Evolutionary conservation across 2,888 invertebrate species (phyloP), one percentile per base, ranked within the genome.

Genomic region (Orthonychiurus folsomi): DNA sequence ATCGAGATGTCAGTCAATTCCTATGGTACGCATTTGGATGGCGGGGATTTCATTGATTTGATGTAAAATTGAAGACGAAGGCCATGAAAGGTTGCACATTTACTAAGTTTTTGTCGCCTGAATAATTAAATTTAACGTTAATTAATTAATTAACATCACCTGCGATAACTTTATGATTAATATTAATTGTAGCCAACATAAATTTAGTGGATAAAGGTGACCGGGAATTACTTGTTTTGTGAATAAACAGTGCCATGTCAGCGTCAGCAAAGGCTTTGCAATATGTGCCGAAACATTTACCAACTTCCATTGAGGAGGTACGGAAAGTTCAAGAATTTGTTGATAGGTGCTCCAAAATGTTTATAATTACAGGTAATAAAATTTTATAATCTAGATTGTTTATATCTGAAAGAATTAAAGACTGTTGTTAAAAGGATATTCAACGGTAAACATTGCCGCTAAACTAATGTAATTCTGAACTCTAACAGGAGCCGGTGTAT

Each of bases 401-500:
- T 3, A 28, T 15, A 50, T 50, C 21, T 47, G 25, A 53, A 15
- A 23, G 18, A 28, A 48, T 54, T 52, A 52, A 15, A 23, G 9
- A 28, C 27, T 15, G n/a, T 25, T n/a, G n/a, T n/a, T n/a, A 25
- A n/a, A 50, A 56, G n/a, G 15, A 47, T 9, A n/a, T 47, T 27
- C 21, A 26, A n/a, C 24, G 15, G 53, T 25, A n/a, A 56, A 23
- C 61, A 47, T 58, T 27, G 23, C 24, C 25, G 26, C 20, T 59
- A 37, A 12, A n/a, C n/a, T n/a, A n/a, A n/a, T n/a, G n/a, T n/a
- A n/a, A n/a, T n/a, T n/a, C n/a, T n/a, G n/a, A n/a, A 15, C 23
- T 28, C 56, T 95, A 54, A 93, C 93, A 59, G 97, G 97, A 18
- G 96, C 96, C 69, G 97, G 96, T 28, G 86, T 96, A 73, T 96